Conservation (phyloP, 2,113 vertebrate species). For the Copsychus sechellarum region DNA sequence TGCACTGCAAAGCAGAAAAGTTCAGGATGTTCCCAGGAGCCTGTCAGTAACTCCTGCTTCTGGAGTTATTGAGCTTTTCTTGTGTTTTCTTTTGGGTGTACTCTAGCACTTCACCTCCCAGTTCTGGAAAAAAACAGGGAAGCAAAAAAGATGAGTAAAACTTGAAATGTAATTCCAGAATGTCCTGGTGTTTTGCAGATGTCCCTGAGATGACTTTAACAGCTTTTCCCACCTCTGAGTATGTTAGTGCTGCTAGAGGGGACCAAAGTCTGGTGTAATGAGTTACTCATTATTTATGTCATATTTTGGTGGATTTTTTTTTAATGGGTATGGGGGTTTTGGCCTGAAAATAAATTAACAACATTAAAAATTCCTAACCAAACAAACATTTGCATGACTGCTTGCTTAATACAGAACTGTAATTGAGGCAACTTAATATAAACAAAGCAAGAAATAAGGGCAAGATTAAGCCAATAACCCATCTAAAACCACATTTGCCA, state of each 20-base stretch:
- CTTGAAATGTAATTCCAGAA: not conserved
- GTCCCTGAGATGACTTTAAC: conserved; percentile 8
- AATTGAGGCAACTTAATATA: not conserved
- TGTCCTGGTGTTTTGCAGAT: not conserved
- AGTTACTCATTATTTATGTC: not conserved
- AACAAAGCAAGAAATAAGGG: not conserved
- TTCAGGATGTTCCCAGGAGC: not conserved
- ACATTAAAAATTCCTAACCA: not conserved
- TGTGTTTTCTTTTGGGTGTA: not conserved
- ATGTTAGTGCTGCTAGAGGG: not conserved
- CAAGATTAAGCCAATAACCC: not conserved
- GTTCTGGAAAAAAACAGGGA: not conserved
- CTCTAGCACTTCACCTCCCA: not conserved
- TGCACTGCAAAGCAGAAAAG: not conserved
- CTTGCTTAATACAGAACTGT: not conserved
- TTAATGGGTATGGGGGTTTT: not conserved
- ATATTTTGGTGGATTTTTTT: not conserved
- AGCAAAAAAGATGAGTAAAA: not conserved
- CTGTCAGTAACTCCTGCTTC: not conserved
- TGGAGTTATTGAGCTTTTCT: not conserved
- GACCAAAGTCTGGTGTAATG: not conserved
- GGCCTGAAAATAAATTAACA: not conserved
- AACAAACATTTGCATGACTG: not conserved
- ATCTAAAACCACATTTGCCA: not conserved
- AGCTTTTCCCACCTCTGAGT: not conserved